Percentiles rank a stretch among this genome's conserved stretches.
Conservation (phyloP, 2,888 invertebrate genomes). For the Microplitis deprimator region DNA sequence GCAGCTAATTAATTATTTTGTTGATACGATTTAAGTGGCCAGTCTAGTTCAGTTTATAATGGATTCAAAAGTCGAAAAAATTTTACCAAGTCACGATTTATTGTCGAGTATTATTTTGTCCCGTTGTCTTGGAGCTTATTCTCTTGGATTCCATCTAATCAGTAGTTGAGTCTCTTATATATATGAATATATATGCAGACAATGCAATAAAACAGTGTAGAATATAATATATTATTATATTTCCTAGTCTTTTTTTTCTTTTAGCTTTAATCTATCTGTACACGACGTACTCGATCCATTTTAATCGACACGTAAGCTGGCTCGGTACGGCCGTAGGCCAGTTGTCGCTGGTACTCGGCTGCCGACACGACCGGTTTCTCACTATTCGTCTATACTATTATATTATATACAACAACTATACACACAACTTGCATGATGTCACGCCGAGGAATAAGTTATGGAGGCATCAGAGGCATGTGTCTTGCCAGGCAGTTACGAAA, state of each 20-base stretch:
- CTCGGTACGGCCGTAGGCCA: constrained; percentile 27
- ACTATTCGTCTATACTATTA: constrained; percentile 53
- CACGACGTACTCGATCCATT: constrained; percentile 17
- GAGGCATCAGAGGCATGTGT: constrained; percentile 46
- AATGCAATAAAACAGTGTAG: background rate
- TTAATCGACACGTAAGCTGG: constrained; percentile 20
- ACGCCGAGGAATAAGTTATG: constrained; percentile 63
- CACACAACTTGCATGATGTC: constrained; percentile 61
- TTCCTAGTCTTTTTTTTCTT: constrained; percentile 4
- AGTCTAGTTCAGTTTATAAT: background rate
- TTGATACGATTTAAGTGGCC: background rate
- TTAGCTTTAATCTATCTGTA: constrained; percentile 4
- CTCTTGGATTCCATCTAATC: background rate
- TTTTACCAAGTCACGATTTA: background rate
- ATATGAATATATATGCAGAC: no score
- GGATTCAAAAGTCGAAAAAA: background rate
- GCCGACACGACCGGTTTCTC: constrained; percentile 49
- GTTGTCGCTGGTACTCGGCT: constrained; percentile 24
- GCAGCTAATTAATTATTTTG: background rate
- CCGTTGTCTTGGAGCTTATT: background rate
- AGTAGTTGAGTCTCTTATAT: background rate
- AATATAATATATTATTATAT: background rate
- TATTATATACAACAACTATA: background rate
- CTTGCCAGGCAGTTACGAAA: constrained; percentile 61
- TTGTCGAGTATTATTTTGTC: background rate